phyloP scores from a whole-genome alignment of 2,113 vertebrate species.

The Lates calcarifer region DNA sequence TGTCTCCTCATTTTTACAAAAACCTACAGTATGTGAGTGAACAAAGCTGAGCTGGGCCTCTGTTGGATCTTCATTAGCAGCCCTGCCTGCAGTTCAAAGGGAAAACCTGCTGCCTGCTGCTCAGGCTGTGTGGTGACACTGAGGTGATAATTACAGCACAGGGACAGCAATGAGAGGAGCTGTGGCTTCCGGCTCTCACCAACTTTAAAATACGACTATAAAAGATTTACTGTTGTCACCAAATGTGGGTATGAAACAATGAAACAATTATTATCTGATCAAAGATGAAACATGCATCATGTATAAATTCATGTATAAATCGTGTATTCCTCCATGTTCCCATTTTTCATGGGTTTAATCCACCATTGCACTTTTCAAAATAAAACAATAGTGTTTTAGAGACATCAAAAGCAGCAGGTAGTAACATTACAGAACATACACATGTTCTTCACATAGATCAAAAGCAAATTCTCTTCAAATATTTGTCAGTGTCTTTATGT shows the following conservation, averaged over 20 bases:
- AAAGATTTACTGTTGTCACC: neutral
- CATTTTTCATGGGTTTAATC: neutral
- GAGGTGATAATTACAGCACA: constrained; percentile 57
- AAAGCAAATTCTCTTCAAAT: too few relatives aligned
- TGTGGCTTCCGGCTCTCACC: neutral
- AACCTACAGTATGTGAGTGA: constrained; percentile 3
- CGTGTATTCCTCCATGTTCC: neutral
- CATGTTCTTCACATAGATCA: neutral
- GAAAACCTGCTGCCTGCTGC: constrained; percentile 12
- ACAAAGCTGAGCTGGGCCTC: constrained; percentile 40
- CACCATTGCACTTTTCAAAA: neutral
- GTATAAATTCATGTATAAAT: too few relatives aligned
- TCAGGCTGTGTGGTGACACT: constrained; percentile 41
- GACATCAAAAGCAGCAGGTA: too few relatives aligned
- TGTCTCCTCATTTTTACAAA: neutral
- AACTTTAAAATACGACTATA: neutral
- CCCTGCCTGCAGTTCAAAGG: constrained; percentile 60
- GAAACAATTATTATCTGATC: too few relatives aligned
- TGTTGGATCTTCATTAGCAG: constrained; percentile 37
- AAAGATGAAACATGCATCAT: too few relatives aligned
- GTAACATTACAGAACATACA: neutral
- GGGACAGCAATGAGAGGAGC: constrained; percentile 12
- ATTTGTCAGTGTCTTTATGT: too few relatives aligned
- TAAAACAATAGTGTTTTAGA: neutral
- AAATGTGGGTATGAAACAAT: neutral